A percentile compares a stretch with the other conserved stretches of the same genome.
phyloP scores from a whole-genome alignment of 1,140 invertebrate genomes.

The Neuroterus valhalla region DNA sequence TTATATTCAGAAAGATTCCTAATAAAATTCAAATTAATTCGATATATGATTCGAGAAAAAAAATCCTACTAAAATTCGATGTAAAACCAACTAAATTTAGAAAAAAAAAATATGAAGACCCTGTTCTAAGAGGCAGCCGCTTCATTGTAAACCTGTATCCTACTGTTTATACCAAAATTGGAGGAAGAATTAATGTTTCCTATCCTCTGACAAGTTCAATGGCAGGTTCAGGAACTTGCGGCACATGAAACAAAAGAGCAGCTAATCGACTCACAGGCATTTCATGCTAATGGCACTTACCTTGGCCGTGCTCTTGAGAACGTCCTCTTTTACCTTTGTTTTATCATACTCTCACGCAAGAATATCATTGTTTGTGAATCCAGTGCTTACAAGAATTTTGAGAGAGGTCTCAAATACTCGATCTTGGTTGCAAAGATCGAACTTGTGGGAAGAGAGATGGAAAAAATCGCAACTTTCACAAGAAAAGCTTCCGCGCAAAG shows the following conservation, averaged over 20 bases:
- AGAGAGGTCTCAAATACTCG: not conserved
- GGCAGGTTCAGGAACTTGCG: slow-evolving; percentile 43
- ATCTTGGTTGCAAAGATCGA: not conserved
- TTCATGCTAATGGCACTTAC: slow-evolving; percentile 54
- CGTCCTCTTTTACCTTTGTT: slow-evolving; percentile 49
- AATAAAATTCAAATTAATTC: too few relatives aligned
- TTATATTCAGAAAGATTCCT: too few relatives aligned
- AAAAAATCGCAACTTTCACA: not conserved
- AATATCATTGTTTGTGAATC: slow-evolving; percentile 45
- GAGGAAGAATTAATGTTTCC: slow-evolving; percentile 49
- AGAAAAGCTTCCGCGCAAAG: not conserved
- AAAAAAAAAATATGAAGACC: too few relatives aligned
- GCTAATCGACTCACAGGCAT: slow-evolving; percentile 54
- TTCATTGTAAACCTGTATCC: too few relatives aligned
- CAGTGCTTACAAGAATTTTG: not conserved
- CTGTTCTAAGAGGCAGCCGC: too few relatives aligned
- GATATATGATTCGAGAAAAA: too few relatives aligned
- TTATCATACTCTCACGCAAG: slow-evolving; percentile 47
- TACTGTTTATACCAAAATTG: too few relatives aligned
- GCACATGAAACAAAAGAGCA: slow-evolving; percentile 47
- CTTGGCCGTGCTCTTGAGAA: slow-evolving; percentile 49
- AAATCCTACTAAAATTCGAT: too few relatives aligned
- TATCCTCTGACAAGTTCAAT: slow-evolving; percentile 46
- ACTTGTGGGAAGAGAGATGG: not conserved
- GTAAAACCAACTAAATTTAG: too few relatives aligned